Evolutionary conservation across 2,888 invertebrate genomes (phyloP), one percentile per base, ranked within the genome.

Genomic region (Agrotis clavis): DNA sequence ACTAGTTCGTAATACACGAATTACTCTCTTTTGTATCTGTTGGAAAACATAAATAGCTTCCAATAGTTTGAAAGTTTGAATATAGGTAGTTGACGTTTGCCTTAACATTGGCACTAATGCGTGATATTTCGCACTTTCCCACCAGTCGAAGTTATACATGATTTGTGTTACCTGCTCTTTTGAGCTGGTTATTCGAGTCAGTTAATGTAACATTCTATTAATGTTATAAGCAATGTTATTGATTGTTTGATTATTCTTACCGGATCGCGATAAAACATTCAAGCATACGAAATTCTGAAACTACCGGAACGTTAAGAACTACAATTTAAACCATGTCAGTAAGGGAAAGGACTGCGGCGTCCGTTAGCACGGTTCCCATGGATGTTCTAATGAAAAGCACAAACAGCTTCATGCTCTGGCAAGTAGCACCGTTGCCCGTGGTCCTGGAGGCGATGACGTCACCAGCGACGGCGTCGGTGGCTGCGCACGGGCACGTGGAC

Each of bases 111-210:
- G 86, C 93, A 92, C 90, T 84, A 80, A 84, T 70, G 84, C 89
- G 94, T 86, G 92, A 93, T 91, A 95, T 95, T 94, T 95, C 90
- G 86, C 95, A 95, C 95, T 95, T 95, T 95, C 95, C 88, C 87
- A 77, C 79, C 83, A 75, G 80, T 86, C 76, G 48, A 75, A 73
- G 78, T 77, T 82, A 75, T 79, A 81, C 51, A 21, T 57, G 53
- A 67, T 75, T 47, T 77, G 56, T 77, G 56, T 59, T 56, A 25
- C 16, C 30, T 64, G 53, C 67, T 63, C 48, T 57, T 67, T 66
- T 63, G 30, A 30, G 53, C 56, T 54, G 47, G 41, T 41, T 41
- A 41, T 9, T 68, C 25, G 45, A 48, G 50, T 63, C 16, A 47
- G 41, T 59, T 69, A 67, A 60, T 56, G 30, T 71, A 45, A 25